Evolutionary conservation across 2,113 vertebrate genomes (phyloP).

Genomic region (Ammodytes dubius): DNA sequence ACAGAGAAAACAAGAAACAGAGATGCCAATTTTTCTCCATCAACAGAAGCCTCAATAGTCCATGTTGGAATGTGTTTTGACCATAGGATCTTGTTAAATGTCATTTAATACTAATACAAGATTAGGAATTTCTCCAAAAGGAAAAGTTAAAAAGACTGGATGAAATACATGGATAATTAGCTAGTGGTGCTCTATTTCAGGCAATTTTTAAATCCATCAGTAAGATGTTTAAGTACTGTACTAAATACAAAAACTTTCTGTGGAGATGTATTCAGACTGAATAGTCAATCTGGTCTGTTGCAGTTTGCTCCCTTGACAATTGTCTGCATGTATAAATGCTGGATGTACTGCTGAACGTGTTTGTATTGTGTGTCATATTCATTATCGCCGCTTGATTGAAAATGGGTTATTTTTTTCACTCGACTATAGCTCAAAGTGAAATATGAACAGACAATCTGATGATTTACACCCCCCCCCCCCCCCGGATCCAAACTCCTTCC

Average conservation of each 20-base stretch:
- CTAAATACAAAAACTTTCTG: no score
- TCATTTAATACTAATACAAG: background rate
- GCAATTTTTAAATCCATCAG: background rate
- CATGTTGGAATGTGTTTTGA: background rate
- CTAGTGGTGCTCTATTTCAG: background rate
- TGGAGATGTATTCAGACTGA: no score
- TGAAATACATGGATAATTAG: background rate
- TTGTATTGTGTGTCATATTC: background rate
- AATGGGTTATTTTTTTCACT: background rate
- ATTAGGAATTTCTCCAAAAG: background rate
- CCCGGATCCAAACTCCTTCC: slow-evolving; percentile 5
- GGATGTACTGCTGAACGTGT: background rate
- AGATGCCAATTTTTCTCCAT: background rate
- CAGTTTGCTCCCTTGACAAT: no score
- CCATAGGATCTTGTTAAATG: background rate
- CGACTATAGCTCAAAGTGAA: slow-evolving; percentile 19
- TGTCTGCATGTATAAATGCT: no score
- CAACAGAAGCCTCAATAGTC: background rate
- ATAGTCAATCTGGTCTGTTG: no score
- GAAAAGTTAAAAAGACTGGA: background rate
- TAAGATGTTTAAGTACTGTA: background rate
- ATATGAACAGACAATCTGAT: slow-evolving; percentile 14
- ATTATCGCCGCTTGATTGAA: slow-evolving; percentile 1
- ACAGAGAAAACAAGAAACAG: background rate
- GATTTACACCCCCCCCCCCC: slow-evolving; percentile 17